Base-by-base conservation (phyloP, 2,888 invertebrate species). In the Colletes collaris region DNA sequence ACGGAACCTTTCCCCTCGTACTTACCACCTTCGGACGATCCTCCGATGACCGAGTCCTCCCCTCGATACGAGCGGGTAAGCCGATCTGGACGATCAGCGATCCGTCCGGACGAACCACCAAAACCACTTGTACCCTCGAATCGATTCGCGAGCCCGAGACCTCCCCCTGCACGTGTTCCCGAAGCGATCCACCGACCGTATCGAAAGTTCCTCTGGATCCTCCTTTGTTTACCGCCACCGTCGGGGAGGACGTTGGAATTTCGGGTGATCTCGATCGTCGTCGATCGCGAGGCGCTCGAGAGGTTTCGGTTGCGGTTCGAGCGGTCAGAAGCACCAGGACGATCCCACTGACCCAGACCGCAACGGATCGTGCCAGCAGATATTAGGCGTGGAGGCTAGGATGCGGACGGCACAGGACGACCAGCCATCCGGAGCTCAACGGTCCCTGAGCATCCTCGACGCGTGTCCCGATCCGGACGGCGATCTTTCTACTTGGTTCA, bases 11-110 rank as follows among this genome's bases (percentile, higher is more conserved):
- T 62, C 66, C 58, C 55, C 56, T 13, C 16, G 68, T 72, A 76
- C 81, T 81, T 60, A 81, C 81, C 81, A 46, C 68, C 68, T 49
- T 0, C 27, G 52, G 53, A 79, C 13, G 80, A 79, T 73, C 80
- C 59, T 62, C 63, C 56, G 44, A 46, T 46, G 44, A 1, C 44
- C 40, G 40, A 40, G 40, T 4, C 40, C 7, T 40, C 7, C 40
- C 40, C 40, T 40, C 40, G 40, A 4, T 6, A 40, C 40, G 40
- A 7, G 40, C 40, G 3, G 7, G 40, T 40, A 40, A 35, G 6
- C 58, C 44, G 44, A 13, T 60, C 60, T 40, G 40, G 37, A 60
- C 19, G 35, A 52, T 16, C 11, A 55, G 16, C 35, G 44, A 40
- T 50, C 59, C 50, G 13, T 40, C 16, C 3, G 44, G 13, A 44